phyloP scores from a whole-genome alignment of 1,140 invertebrate genomes.

The Heterodera carotae region DNA sequence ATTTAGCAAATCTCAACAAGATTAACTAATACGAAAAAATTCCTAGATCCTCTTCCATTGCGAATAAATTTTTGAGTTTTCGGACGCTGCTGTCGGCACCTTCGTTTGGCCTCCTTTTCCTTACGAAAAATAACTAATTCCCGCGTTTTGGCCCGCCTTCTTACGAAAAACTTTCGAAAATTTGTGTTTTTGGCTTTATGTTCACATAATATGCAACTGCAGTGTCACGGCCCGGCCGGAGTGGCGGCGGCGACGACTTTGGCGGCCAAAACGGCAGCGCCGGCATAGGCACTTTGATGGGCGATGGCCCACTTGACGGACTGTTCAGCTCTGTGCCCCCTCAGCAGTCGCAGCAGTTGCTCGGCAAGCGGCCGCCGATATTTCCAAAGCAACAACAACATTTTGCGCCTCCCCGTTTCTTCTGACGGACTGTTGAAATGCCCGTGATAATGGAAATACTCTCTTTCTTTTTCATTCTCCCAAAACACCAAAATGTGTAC shows the following conservation, averaged over 20 bases:
- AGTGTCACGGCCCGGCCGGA: constrained; percentile 36
- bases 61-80: too few relatives aligned
- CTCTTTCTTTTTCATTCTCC: not conserved
- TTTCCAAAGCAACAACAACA: constrained; percentile 13
- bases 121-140: too few relatives aligned
- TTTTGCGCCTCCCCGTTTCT: constrained; percentile 31
- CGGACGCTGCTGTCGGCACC: too few relatives aligned
- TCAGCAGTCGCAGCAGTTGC: constrained; percentile 24
- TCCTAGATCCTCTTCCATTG: too few relatives aligned
- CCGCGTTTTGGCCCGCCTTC: constrained; percentile 6
- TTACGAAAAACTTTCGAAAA: too few relatives aligned
- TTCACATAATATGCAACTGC: too few relatives aligned
- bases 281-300: not conserved
- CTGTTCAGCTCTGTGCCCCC: constrained; percentile 21
- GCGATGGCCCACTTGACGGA: constrained; percentile 1
- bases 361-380: not conserved
- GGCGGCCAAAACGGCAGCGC: constrained; percentile 5
- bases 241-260: constrained; percentile 29
- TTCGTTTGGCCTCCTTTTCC: too few relatives aligned
- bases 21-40: too few relatives aligned
- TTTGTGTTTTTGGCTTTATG: too few relatives aligned
- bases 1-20: too few relatives aligned
- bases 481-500: constrained; percentile 8
- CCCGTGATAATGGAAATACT: not conserved
- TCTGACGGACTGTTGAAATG: constrained; percentile 7